Conservation (phyloP, 2,888 invertebrate species). For the Polydrusus tereticollis region DNA sequence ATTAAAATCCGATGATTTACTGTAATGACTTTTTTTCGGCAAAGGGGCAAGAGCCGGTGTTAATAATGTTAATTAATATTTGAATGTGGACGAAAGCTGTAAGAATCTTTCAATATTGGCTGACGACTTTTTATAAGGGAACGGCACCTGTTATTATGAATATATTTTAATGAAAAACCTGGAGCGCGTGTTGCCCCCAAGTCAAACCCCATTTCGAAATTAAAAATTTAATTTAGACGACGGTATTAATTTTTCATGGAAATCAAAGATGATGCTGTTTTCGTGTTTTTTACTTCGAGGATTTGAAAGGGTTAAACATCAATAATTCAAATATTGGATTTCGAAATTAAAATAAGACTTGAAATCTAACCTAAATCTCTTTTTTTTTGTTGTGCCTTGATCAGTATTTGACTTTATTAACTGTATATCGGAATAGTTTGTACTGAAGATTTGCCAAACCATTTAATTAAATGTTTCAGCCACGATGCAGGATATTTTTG, state of each 20-base stretch:
- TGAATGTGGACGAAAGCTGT: slow-evolving; percentile 68
- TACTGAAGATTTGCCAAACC: too few species aligned
- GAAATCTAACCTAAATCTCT: too few species aligned
- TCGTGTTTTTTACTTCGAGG: slow-evolving; percentile 14
- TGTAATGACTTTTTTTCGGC: slow-evolving; percentile 70
- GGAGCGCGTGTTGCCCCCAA: slow-evolving; percentile 10
- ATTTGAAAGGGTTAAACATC: slow-evolving; percentile 31
- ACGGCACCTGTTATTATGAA: slow-evolving; percentile 57
- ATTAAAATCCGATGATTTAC: slow-evolving; percentile 74
- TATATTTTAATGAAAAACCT: slow-evolving; percentile 54
- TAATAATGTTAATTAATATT: slow-evolving; percentile 76
- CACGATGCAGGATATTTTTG: too few species aligned
- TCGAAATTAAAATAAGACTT: too few species aligned
- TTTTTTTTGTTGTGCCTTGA: too few species aligned
- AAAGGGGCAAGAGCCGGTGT: slow-evolving; percentile 69
- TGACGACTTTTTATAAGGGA: slow-evolving; percentile 55
- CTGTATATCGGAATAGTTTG: too few species aligned
- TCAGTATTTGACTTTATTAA: too few species aligned
- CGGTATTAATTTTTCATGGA: slow-evolving; percentile 43
- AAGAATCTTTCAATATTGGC: slow-evolving; percentile 62
- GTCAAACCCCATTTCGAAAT: slow-evolving; percentile 33
- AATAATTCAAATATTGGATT: slow-evolving; percentile 20
- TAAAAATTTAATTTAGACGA: slow-evolving; percentile 46
- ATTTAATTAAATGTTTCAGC: too few species aligned
- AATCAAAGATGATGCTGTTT: slow-evolving; percentile 30